Conservation (phyloP, 2,113 vertebrate species). For the Istiophorus platypterus region DNA sequence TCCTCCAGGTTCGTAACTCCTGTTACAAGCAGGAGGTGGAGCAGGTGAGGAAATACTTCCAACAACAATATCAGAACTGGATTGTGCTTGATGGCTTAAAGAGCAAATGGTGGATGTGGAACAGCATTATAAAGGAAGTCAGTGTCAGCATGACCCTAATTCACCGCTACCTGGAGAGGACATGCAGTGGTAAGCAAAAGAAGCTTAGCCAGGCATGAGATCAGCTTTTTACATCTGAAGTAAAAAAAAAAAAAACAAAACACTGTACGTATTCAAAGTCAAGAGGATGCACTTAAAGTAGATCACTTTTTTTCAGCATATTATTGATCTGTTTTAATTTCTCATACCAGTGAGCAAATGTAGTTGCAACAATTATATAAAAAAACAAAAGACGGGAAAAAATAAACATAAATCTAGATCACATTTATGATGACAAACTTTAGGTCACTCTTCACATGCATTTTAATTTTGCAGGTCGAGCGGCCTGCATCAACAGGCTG, state of each 20-base stretch:
- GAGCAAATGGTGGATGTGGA: slow-evolving; percentile 94
- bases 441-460: not conserved
- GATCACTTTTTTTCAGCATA: no score
- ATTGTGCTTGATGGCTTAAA: slow-evolving; percentile 84
- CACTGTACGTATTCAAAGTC: no score
- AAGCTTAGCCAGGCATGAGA: not conserved
- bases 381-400: not conserved
- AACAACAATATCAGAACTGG: slow-evolving; percentile 91
- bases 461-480: slow-evolving; percentile 83
- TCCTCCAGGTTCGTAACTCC: slow-evolving; percentile 85
- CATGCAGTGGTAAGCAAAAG: slow-evolving; percentile 83
- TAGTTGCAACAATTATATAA: not conserved
- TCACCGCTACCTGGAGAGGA: slow-evolving; percentile 89
- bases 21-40: slow-evolving; percentile 85
- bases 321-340: no score
- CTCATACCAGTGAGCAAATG: not conserved
- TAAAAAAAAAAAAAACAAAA: no score
- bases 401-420: not conserved
- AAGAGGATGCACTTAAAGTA: no score
- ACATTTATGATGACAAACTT: not conserved
- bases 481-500: slow-evolving; percentile 89
- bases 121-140: slow-evolving; percentile 82
- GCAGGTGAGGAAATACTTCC: slow-evolving; percentile 84
- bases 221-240: not conserved
- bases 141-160: slow-evolving; percentile 84